Evolutionary conservation across 1,140 invertebrate species (phyloP).

Genomic region (Dufourea novaeangliae): DNA sequence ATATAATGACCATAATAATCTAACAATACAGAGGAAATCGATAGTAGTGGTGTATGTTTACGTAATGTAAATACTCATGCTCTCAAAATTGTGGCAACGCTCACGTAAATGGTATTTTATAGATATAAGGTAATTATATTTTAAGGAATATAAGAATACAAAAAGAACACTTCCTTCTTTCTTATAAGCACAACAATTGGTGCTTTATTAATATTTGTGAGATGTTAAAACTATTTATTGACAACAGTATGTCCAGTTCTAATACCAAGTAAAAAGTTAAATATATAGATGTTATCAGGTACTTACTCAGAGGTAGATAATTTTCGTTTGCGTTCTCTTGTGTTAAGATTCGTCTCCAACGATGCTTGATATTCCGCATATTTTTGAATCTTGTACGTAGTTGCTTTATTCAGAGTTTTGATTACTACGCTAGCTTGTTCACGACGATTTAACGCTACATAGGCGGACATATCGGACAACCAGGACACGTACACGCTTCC

Average conservation of each 20-base stretch:
- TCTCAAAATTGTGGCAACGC: not conserved
- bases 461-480: slow-evolving; percentile 76
- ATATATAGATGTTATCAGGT: not conserved
- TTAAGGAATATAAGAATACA: no score
- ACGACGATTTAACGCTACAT: slow-evolving; percentile 69
- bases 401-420: slow-evolving; percentile 65
- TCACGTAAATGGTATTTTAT: not conserved
- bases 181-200: not conserved
- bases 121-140: not conserved
- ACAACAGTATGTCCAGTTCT: not conserved
- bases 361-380: slow-evolving; percentile 67
- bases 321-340: slow-evolving; percentile 65
- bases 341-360: slow-evolving; percentile 6
- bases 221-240: not conserved
- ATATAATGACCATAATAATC: no score
- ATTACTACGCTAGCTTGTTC: slow-evolving; percentile 66
- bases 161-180: no score
- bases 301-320: slow-evolving; percentile 66
- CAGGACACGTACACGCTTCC: slow-evolving; percentile 76
- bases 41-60: not conserved
- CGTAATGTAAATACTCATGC: not conserved
- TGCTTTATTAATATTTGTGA: no score
- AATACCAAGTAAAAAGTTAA: not conserved
- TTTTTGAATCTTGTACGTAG: slow-evolving; percentile 64
- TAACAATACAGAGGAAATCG: not conserved